Evolutionary conservation across 2,113 vertebrate species (phyloP).

Genomic region (Labrus mixtus): DNA sequence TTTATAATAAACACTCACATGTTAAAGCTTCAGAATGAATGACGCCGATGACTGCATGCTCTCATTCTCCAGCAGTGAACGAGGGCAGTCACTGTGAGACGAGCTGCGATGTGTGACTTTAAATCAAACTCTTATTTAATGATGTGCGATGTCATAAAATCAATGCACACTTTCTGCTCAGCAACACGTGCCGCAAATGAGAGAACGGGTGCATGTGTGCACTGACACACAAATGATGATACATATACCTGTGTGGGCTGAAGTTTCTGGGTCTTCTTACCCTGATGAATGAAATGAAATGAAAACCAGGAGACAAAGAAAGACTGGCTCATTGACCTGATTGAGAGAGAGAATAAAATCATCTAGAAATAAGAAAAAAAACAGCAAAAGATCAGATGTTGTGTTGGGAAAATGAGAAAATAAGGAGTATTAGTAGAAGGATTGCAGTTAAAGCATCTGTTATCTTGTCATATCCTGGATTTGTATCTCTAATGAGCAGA

Average conservation of each 20-base stretch:
- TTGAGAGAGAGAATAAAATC: too few species aligned
- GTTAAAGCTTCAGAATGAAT: constrained; percentile 14
- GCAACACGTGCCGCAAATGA: not conserved
- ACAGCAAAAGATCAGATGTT: too few species aligned
- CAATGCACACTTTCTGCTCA: constrained; percentile 41
- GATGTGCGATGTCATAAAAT: constrained; percentile 53
- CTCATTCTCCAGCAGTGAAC: constrained; percentile 13
- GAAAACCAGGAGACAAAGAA: not conserved
- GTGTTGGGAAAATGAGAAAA: too few species aligned
- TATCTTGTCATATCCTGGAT: not conserved
- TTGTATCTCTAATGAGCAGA: not conserved
- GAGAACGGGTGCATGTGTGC: not conserved
- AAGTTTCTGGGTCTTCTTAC: constrained; percentile 43
- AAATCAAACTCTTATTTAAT: constrained; percentile 43
- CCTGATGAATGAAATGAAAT: constrained; percentile 11
- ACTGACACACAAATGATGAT: not conserved
- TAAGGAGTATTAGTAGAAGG: too few species aligned
- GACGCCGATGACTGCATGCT: not conserved
- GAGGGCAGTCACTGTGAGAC: constrained; percentile 9
- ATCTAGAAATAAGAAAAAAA: too few species aligned
- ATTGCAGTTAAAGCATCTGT: not conserved
- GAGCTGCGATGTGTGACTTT: constrained; percentile 17
- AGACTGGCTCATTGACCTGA: too few species aligned
- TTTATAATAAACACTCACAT: constrained; percentile 9
- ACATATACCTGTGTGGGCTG: constrained; percentile 15